These are phyloP conservation scores for Drosophila virilis DNA, from an alignment of 1,140 invertebrate genomes.

Conservation along the genomic window DNA sequence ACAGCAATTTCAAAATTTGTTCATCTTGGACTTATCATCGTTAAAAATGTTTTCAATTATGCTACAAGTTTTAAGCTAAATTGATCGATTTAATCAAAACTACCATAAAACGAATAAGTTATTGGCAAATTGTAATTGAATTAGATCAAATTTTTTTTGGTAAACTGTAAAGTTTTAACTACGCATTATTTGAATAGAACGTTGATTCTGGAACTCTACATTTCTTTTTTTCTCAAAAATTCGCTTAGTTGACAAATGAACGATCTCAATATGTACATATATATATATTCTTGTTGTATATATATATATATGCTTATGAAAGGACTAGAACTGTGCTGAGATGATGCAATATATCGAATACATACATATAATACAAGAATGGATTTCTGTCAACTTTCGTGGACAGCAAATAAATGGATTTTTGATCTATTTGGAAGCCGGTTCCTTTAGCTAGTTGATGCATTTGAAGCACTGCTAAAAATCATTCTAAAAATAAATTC, in stretches of 20 bases:
- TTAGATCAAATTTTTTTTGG: background rate
- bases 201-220: background rate
- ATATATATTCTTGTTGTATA: conserved; percentile 13
- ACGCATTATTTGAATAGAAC: background rate
- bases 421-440: conserved; percentile 11
- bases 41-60: conserved; percentile 45
- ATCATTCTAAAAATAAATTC: conserved; percentile 75
- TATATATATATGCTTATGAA: background rate
- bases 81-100: conserved; percentile 22
- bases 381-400: conserved; percentile 27
- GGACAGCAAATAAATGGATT: background rate
- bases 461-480: conserved; percentile 38
- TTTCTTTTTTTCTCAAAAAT: background rate
- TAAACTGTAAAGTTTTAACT: background rate
- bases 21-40: conserved; percentile 24
- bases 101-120: conserved; percentile 29
- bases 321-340: conserved; percentile 73
- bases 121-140: conserved; percentile 42
- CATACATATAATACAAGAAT: conserved; percentile 19
- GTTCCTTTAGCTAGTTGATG: background rate
- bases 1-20: conserved; percentile 44
- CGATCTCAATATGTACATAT: conserved; percentile 26
- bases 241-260: background rate
- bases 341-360: conserved; percentile 35
- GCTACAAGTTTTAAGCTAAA: conserved; percentile 35